These are phyloP conservation scores for Hypsopygia costalis DNA, from an alignment of 2,888 invertebrate species.

Conservation along the genomic window DNA sequence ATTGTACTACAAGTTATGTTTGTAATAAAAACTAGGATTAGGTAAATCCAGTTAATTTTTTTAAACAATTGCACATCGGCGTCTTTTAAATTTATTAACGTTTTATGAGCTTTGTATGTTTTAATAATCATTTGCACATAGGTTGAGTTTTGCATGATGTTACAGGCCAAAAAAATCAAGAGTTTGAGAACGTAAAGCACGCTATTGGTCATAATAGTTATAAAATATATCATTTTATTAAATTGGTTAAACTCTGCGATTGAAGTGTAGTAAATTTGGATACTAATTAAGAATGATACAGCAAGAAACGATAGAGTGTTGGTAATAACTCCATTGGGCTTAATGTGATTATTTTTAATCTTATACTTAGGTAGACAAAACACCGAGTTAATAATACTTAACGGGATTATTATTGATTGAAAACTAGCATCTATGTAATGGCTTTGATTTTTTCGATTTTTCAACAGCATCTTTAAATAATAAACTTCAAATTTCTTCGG, in stretches of 20 bases:
- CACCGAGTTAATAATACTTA: slow-evolving; percentile 3
- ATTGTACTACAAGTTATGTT: not conserved
- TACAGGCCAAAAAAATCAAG: not conserved
- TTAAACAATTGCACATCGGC: not conserved
- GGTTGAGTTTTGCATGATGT: not conserved
- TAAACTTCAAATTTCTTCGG: too few relatives aligned
- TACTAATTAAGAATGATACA: not conserved
- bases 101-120: not conserved
- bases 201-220: not conserved
- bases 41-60: not conserved
- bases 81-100: not conserved
- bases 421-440: slow-evolving; percentile 1
- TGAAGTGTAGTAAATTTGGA: not conserved
- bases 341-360: slow-evolving; percentile 5
- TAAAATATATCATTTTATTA: not conserved
- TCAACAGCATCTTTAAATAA: too few relatives aligned
- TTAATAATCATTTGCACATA: not conserved
- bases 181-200: not conserved
- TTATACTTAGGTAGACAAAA: slow-evolving; percentile 4
- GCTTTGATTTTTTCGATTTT: not conserved
- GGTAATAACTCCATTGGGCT: not conserved
- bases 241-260: not conserved
- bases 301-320: not conserved
- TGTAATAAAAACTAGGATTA: not conserved
- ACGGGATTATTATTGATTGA: slow-evolving; percentile 2